Conservation (phyloP, 2,113 vertebrate genomes). For the Orcinus orca region DNA sequence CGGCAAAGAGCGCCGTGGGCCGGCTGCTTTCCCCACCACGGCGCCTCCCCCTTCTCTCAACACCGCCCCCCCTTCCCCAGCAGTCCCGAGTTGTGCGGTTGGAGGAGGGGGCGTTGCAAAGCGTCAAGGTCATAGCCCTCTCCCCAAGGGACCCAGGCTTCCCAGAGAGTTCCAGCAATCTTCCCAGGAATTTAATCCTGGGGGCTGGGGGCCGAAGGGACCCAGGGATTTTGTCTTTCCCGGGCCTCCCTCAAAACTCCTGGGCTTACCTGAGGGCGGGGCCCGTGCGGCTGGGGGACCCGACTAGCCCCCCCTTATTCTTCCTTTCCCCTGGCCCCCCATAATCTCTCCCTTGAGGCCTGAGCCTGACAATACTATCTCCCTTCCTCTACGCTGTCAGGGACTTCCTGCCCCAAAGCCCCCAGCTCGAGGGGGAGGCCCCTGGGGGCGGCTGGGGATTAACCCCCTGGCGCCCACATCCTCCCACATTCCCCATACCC, state of each 20-base stretch:
- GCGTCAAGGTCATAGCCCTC: constrained; percentile 70
- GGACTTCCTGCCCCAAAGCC: constrained; percentile 72
- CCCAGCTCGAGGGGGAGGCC: constrained; percentile 43
- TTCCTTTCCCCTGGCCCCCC: neutral
- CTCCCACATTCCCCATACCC: neutral
- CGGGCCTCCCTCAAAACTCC: neutral
- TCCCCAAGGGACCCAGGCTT: neutral
- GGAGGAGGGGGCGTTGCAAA: constrained; percentile 50
- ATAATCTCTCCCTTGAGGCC: constrained; percentile 51
- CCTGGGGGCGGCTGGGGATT: constrained; percentile 39
- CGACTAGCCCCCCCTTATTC: neutral
- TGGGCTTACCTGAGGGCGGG: constrained; percentile 57
- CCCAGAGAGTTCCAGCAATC: neutral
- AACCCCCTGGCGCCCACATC: constrained; percentile 47
- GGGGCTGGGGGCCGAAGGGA: neutral
- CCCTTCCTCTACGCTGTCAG: constrained; percentile 68
- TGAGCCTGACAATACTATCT: constrained; percentile 69
- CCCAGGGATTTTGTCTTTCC: neutral
- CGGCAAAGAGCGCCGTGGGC: neutral
- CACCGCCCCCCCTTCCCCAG: neutral
- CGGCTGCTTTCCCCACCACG: neutral
- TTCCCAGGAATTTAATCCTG: constrained; percentile 48
- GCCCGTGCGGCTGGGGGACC: neutral
- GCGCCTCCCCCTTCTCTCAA: neutral
- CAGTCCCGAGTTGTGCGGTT: neutral